Evolutionary conservation across 2,113 vertebrate genomes (phyloP).

Genomic region (Cygnus atratus): DNA sequence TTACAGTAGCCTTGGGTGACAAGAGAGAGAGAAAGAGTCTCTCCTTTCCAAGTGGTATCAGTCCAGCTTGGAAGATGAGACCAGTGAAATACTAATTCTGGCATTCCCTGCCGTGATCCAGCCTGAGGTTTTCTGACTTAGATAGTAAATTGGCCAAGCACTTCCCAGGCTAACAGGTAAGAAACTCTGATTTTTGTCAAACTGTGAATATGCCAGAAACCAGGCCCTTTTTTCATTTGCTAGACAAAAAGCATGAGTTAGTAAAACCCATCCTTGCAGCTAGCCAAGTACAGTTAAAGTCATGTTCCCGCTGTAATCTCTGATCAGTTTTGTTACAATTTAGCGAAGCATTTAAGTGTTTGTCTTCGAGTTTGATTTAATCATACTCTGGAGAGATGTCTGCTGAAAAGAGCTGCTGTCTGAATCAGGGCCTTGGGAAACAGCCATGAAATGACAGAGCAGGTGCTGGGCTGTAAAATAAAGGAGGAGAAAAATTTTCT

Average conservation of each 20-base stretch:
- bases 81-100: not conserved
- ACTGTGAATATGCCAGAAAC: not conserved
- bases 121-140: not conserved
- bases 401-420: not conserved
- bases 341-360: not conserved
- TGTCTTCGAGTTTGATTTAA: slow-evolving; percentile 24
- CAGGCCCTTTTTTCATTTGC: not conserved
- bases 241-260: not conserved
- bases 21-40: not conserved
- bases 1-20: not conserved
- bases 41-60: rapidly evolving
- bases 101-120: not conserved
- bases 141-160: not conserved
- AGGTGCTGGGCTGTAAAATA: not conserved
- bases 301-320: not conserved
- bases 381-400: not conserved
- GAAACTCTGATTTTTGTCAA: not conserved
- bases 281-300: not conserved
- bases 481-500: not conserved
- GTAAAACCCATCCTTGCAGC: not conserved
- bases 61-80: not conserved
- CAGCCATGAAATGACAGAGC: not conserved
- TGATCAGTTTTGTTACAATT: slow-evolving; percentile 10
- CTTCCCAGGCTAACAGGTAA: not conserved
- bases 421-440: not conserved